These are phyloP conservation scores for Chloropsis cyanopogon DNA, from an alignment of 2,113 vertebrate species.

Conservation along the genomic window DNA sequence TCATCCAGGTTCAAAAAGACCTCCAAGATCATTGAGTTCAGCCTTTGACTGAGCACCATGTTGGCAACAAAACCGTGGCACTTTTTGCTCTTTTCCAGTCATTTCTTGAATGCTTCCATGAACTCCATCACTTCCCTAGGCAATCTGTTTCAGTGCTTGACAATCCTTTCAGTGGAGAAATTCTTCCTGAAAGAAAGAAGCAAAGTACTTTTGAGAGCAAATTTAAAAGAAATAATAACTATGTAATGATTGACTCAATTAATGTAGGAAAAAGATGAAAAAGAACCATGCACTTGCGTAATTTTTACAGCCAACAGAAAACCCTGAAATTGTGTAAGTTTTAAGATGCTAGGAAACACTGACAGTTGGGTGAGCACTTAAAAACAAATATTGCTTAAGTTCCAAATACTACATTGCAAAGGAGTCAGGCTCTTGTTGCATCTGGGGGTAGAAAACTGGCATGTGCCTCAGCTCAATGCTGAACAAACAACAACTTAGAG, in stretches of 20 bases:
- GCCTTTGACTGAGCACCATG: not conserved
- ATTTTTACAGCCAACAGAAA: not conserved
- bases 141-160: not conserved
- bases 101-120: not conserved
- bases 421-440: not conserved
- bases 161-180: not conserved
- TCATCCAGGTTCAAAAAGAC: not conserved
- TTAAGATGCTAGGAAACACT: not conserved
- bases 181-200: not conserved
- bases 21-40: not conserved
- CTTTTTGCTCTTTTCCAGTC: not conserved
- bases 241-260: not conserved
- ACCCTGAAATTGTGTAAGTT: not conserved
- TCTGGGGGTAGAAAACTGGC: not conserved
- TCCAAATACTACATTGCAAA: not conserved
- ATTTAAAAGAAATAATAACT: not conserved
- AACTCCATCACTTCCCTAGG: not conserved
- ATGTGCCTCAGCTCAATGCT: not conserved
- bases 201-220: not conserved
- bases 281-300: not conserved
- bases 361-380: not conserved
- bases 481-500: not conserved
- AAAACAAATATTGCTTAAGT: not conserved
- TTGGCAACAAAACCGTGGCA: fast-evolving
- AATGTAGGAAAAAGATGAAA: not conserved